Base-by-base conservation (phyloP, 2,797 vertebrate genomes). In the Alexandromys oeconomus region DNA sequence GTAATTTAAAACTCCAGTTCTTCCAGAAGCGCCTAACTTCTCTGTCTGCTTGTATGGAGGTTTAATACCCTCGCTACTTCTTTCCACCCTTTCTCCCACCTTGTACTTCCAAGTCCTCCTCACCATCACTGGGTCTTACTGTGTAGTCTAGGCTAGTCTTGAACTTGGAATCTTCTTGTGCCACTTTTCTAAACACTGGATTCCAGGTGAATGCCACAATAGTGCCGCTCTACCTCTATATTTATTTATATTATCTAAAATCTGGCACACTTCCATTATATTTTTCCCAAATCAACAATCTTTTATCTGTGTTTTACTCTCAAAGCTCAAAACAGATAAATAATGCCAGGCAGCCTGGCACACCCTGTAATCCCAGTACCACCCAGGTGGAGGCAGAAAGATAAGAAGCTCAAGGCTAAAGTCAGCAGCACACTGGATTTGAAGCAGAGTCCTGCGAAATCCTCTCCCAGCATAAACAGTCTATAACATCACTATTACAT, bases 231-330 rank as follows among this genome's bases (percentile, higher is more conserved):
- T 67, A 61, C 40, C 85, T 91, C 78, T 88, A 87, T 27, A 13
- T 93, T 93, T 65, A 76, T 91, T 84, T 92, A 87, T 31, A 8
- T 92, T 87, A 88, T 63, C 76, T 9, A 91, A 91, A 96, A 92
- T 51, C 15, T 73, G 31, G 91, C 31, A 82, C 61, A 86, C 84
- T 96, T 84, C 73, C 11, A 92, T 85, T 92, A 87, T 77, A 92
- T 12, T 88, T 31, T 87, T 74, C 51, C 51, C 48, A 93, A 95
- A 95, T 73, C 81, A 91, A 93, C 31, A 46, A 61, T 82, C 85
- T 92, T 25, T 48, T 84, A 40, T 61, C 48, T 51, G 77, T 0
- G 14, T n/a, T 57, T 94, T 37, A 94, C 63, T 86, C 76, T 95
- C 63, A 92, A 89, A 87, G 8, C 86, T 85, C 43, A 95, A 93